Base-by-base conservation (phyloP, 2,797 vertebrate genomes). In the Aulostomus chinensis region DNA sequence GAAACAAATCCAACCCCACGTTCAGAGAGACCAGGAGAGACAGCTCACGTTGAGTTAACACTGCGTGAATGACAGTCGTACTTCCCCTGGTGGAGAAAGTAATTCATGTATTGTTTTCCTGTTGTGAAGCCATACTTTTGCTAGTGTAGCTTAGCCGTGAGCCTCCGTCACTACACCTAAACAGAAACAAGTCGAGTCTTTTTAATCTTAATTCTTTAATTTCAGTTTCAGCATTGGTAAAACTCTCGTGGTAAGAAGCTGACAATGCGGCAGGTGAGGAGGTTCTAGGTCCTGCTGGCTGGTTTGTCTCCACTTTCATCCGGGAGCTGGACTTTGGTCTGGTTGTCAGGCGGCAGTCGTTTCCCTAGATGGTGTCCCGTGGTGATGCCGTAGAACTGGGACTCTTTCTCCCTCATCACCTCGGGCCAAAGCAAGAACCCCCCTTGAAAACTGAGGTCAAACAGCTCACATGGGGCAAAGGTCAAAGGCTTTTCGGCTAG, bases 341-440 rank as follows among this genome's bases (percentile, higher is more conserved):
- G 93, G 76, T 85, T 90, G 63, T 94, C 61, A 0, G 86, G 85
- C 0, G 92, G 93, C 20, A 95, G 85, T 0, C 78, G 58, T 54
- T 94, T 96, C n/a, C 93, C 92, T 36, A 93, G 51, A 28, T 95
- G 93, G 33, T 95, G 94, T 4, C 92, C 94, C 0, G 91, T 91
- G 20, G 88, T 91, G 49, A 92, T 67, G 28, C 94, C 94, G n/a
- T 64, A 77, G 4, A 65, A 57, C 29, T 76, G 51, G 0, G 26
- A 54, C 26, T 68, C 56, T 2, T 16, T 66, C n/a, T 88, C 68
- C 15, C 90, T 73, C 53, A 45, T 73, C 11, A 84, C 82, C 3
- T 90, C 61, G 1, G 87, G 79, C 34, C 76, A 77, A 35, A 95
- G 55, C 58, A 68, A 1, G 54, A 93, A 96, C 0, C 92, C 92